Evolutionary conservation across 2,113 vertebrate species (phyloP), one percentile per base, ranked within the genome.

Genomic region (Cyprinodon variegatus): DNA sequence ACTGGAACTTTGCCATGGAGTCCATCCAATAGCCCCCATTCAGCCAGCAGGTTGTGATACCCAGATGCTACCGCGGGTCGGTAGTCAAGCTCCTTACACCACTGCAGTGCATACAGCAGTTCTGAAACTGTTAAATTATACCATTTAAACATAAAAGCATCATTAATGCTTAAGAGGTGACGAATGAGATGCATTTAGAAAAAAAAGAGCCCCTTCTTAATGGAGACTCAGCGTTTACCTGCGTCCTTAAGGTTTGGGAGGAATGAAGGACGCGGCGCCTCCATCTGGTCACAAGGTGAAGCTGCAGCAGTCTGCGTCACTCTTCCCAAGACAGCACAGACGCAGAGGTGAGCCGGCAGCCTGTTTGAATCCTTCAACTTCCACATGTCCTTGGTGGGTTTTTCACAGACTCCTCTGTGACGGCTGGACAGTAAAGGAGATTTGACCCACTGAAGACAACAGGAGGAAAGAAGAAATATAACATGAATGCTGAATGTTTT

Each of bases 71-170:
- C 41, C 1, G 57, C 0, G 10, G 95, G 93, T 15, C 91, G 91
- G 67, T 88, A 92, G 61, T 95, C 94, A 36, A 97, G 81, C 89
- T 98, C 97, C 84, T 95, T 94, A 92, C 96, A 97, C 98, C 98
- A 99, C 89, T 98, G 96, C 77, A 98, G 88, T 0, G 96, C 94
- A 74, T 97, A 99, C 11, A 98, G 89, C 53, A 98, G 86, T 68
- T 99, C 97, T 90, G 95, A 93, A 91, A 94, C 97, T 98, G 91
- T 80, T 12, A 53, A 85, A 83, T 0, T 4, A 67, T 62, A 65
- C n/a, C 14, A 63, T 1, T 9, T 37, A 68, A 4, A 72, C 4
- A 72, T 81, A 45, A 68, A 14, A 69, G 61, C 39, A 68, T 43
- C 70, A 0, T 2, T 7, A 5, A 40, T 72, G 29, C 29, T 29